A percentile compares a stretch with the other conserved stretches of the same genome.
Evolutionary conservation across 2,797 vertebrate genomes (phyloP).

Genomic region (Acrossocheilus fasciatus): DNA sequence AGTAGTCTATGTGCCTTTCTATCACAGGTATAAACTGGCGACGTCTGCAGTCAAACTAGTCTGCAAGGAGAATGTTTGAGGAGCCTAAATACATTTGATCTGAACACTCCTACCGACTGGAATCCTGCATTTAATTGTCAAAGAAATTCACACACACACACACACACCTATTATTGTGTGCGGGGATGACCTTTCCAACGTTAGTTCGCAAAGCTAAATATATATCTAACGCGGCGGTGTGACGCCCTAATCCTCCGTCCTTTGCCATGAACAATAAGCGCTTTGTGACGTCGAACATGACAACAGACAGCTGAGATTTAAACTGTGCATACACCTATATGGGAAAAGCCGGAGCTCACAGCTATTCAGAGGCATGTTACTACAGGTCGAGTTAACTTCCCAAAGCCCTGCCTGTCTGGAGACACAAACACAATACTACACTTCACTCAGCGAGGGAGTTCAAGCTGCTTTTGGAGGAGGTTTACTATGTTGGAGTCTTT

Average conservation of each 20-base stretch:
- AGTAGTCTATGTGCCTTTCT: neutral
- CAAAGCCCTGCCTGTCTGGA: conserved; percentile 34
- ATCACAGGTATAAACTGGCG: neutral
- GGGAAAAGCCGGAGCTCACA: neutral
- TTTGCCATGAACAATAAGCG: conserved; percentile 1
- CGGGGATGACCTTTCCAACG: conserved; percentile 37
- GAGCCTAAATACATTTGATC: neutral
- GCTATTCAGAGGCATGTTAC: conserved; percentile 37
- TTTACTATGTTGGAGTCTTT: neutral
- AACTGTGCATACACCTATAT: conserved; percentile 11
- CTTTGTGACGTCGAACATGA: conserved; percentile 21
- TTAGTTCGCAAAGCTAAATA: conserved; percentile 42
- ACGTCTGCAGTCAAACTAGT: conserved; percentile 25
- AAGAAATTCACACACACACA: conserved; percentile 17
- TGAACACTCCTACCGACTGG: conserved; percentile 22
- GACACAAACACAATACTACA: conserved; percentile 23
- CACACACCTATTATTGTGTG: conserved; percentile 42
- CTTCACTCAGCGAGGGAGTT: neutral
- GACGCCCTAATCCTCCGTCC: conserved; percentile 34
- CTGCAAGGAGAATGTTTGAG: conserved; percentile 5
- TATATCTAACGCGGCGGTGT: conserved; percentile 1
- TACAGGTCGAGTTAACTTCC: conserved; percentile 29
- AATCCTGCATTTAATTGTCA: conserved; percentile 18
- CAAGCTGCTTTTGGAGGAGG: neutral
- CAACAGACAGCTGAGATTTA: conserved; percentile 20